These are phyloP conservation scores for Galleria mellonella DNA, from an alignment of 1,140 invertebrate genomes.

Conservation along the genomic window DNA sequence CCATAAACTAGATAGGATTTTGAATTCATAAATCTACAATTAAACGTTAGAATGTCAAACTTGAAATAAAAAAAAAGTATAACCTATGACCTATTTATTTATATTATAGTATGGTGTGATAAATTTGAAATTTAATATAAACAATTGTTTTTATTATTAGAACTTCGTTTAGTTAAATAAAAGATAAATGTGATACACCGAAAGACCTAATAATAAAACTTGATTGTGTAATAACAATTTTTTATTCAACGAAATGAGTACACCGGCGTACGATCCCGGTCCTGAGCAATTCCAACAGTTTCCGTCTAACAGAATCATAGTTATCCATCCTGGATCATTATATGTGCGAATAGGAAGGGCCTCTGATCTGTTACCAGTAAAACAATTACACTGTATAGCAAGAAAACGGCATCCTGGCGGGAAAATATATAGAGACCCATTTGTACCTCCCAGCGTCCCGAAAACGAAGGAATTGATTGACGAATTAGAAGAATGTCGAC, in stretches of 20 bases:
- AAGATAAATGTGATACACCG: too few species aligned
- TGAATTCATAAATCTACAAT: too few species aligned
- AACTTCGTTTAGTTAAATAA: too few species aligned
- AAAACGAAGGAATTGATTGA: constrained; percentile 79
- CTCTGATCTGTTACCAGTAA: constrained; percentile 90
- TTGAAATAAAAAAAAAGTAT: too few species aligned
- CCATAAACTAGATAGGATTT: too few species aligned
- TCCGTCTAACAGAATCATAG: constrained; percentile 87
- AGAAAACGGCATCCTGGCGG: constrained; percentile 76
- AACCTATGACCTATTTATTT: too few species aligned
- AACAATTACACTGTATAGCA: constrained; percentile 91
- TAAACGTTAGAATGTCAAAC: too few species aligned
- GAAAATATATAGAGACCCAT: constrained; percentile 77
- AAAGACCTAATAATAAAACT: too few species aligned
- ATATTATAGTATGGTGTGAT: too few species aligned
- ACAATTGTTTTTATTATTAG: too few species aligned
- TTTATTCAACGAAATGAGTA: constrained; percentile 34
- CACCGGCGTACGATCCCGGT: constrained; percentile 48
- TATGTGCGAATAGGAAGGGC: constrained; percentile 92
- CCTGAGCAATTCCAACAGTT: constrained; percentile 76
- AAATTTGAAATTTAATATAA: too few species aligned
- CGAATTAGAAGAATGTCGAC: constrained; percentile 87
- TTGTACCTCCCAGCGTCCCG: constrained; percentile 77
- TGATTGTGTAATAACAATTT: too few species aligned
- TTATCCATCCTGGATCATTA: constrained; percentile 96